These are phyloP conservation scores for Probosciger aterrimus DNA, from an alignment of 2,113 vertebrate genomes.

Conservation along the genomic window DNA sequence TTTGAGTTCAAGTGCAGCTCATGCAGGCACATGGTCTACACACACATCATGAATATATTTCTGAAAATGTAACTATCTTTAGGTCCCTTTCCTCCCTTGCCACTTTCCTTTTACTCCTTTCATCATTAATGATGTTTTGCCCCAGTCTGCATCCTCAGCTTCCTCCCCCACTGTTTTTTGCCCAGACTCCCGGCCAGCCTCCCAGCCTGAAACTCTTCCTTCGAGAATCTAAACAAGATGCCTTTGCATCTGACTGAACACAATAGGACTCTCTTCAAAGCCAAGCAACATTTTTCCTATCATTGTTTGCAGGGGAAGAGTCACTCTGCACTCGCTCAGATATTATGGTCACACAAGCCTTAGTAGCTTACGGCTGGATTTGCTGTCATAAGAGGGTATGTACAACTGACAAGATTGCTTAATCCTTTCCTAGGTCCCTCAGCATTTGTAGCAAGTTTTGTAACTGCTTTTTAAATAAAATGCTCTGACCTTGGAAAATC, in stretches of 20 bases:
- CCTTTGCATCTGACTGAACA: conserved; percentile 55
- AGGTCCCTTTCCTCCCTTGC: not conserved
- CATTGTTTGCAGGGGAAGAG: conserved; percentile 58
- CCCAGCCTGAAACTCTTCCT: conserved; percentile 13
- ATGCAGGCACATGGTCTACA: not conserved
- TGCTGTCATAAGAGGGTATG: not conserved
- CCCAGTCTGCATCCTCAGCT: not conserved
- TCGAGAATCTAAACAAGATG: conserved; percentile 42
- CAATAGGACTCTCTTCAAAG: conserved; percentile 57
- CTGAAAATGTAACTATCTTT: not conserved
- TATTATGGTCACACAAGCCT: not conserved
- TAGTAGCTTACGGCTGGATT: not conserved
- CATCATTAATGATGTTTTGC: not conserved
- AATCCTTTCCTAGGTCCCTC: conserved; percentile 40
- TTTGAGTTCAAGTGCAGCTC: not conserved
- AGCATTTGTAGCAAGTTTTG: conserved; percentile 46
- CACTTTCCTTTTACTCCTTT: not conserved
- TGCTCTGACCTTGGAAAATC: conserved; percentile 46
- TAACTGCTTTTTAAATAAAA: conserved; percentile 49
- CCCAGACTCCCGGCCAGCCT: not conserved
- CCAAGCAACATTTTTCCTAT: conserved; percentile 58
- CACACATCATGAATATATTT: not conserved
- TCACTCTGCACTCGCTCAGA: conserved; percentile 36
- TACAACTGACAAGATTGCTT: conserved; percentile 33
- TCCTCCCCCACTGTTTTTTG: not conserved